phyloP scores from a whole-genome alignment of 2,113 vertebrate genomes.

The Riparia riparia region DNA sequence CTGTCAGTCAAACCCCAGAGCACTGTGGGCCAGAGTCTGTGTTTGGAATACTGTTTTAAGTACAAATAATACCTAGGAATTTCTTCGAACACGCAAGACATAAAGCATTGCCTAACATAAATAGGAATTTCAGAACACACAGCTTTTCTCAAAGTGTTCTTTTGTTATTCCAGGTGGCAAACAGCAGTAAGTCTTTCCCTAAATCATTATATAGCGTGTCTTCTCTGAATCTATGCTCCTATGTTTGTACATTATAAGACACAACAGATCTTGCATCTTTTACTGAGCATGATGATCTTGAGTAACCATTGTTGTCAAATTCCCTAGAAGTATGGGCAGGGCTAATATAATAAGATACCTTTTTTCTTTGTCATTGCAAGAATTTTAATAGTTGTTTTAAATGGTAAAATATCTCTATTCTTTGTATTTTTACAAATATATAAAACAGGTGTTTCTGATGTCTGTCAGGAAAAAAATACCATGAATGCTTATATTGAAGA shows the following conservation, averaged over 20 bases:
- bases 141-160: neutral
- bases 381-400: neutral
- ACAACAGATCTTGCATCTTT: neutral
- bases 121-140: neutral
- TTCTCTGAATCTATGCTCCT: neutral
- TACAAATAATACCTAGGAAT: neutral
- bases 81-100: neutral
- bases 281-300: neutral
- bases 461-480: neutral
- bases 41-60: neutral
- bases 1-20: neutral
- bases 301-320: neutral
- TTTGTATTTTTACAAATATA: neutral
- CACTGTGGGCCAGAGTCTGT: neutral
- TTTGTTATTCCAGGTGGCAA: neutral
- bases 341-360: neutral
- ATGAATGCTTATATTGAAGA: neutral
- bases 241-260: neutral
- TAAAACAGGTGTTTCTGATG: neutral
- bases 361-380: neutral
- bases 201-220: neutral
- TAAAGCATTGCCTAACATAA: neutral
- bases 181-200: neutral
- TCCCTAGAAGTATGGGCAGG: neutral
- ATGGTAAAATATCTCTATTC: neutral